Evolutionary conservation across 2,888 invertebrate genomes (phyloP).

Genomic region (Electrophaes corylata): DNA sequence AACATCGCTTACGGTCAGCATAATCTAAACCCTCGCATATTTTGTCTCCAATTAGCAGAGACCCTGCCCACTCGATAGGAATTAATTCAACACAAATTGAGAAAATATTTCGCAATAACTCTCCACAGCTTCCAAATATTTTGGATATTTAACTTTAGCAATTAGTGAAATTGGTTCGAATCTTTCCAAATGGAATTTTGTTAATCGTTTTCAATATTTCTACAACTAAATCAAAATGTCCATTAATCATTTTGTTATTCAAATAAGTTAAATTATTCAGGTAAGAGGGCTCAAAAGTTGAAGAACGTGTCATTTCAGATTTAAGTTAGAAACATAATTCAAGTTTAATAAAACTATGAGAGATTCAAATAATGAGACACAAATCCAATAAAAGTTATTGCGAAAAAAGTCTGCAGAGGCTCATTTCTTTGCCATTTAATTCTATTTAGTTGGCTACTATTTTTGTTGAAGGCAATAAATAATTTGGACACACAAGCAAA

Average conservation of each 20-base stretch:
- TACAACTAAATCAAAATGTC: constrained; percentile 44
- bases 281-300: constrained; percentile 18
- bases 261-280: constrained; percentile 35
- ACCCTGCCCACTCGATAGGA: constrained; percentile 42
- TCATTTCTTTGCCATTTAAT: constrained; percentile 30
- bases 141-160: constrained; percentile 49
- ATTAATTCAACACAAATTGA: constrained; percentile 44
- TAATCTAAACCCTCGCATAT: constrained; percentile 34
- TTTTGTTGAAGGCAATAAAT: constrained; percentile 33
- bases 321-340: not conserved
- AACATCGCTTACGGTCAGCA: constrained; percentile 21
- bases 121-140: constrained; percentile 38
- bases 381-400: constrained; percentile 23
- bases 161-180: constrained; percentile 45
- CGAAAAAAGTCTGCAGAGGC: constrained; percentile 23
- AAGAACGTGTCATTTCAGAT: not conserved
- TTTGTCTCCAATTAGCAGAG: constrained; percentile 39
- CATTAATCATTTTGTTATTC: constrained; percentile 41
- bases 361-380: not conserved
- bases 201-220: constrained; percentile 44
- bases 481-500: constrained; percentile 25
- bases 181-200: constrained; percentile 48
- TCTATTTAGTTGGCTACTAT: constrained; percentile 28
- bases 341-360: not conserved
- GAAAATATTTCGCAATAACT: constrained; percentile 47